A percentile compares a stretch with the other conserved stretches of the same genome.
phyloP scores from a whole-genome alignment of 2,888 invertebrate species.

The Ecdyonurus torrentis region DNA sequence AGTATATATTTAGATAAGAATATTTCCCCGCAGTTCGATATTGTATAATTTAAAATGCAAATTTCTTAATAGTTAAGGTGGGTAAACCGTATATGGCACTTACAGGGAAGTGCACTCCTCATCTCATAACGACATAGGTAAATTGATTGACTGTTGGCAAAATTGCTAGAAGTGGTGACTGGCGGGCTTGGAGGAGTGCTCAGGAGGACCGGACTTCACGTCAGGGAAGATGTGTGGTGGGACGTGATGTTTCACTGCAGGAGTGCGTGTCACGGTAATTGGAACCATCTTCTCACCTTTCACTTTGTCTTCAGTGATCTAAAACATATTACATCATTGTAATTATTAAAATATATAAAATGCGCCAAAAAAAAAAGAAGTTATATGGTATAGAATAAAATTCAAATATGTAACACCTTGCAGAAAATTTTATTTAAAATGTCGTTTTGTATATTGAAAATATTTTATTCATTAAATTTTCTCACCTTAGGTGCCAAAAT shows the following conservation, averaged over 20 bases:
- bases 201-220: neutral
- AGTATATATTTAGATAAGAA: no score
- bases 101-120: no score
- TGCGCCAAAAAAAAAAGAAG: neutral
- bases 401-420: neutral
- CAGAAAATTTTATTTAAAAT: neutral
- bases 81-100: no score
- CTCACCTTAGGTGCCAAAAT: slow-evolving; percentile 28
- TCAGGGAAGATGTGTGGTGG: neutral
- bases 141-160: no score
- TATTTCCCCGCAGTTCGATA: no score
- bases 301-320: neutral
- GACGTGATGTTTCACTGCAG: neutral
- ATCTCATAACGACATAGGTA: no score
- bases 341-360: neutral
- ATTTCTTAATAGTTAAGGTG: no score
- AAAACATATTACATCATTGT: neutral
- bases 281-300: neutral
- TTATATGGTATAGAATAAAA: neutral
- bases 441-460: neutral
- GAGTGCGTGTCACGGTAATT: neutral
- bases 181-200: neutral
- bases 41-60: no score
- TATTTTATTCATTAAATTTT: neutral
- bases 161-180: neutral